phyloP scores from a whole-genome alignment of 2,113 vertebrate species.

The Otus sunia region DNA sequence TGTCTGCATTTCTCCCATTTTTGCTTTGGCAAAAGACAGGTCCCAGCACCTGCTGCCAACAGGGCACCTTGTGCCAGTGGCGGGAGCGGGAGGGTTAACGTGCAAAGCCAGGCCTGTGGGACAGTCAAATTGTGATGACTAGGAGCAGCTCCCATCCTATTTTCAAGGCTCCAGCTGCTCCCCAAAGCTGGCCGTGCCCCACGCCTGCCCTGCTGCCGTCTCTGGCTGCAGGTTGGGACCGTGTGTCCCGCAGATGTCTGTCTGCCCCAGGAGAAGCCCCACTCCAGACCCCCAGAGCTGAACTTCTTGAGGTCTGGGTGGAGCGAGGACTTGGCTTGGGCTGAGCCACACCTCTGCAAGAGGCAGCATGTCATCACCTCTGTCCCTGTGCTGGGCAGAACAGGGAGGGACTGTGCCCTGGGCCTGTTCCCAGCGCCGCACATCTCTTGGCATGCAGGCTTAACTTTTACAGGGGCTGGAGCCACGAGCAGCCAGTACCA shows the following conservation, averaged over 20 bases:
- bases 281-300: neutral
- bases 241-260: neutral
- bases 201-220: neutral
- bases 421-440: neutral
- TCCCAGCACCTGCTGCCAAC: neutral
- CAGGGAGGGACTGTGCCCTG: neutral
- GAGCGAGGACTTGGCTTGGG: neutral
- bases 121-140: neutral
- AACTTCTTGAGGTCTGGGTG: neutral
- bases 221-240: rapidly evolving
- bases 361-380: neutral
- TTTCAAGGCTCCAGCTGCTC: neutral
- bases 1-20: rapidly evolving
- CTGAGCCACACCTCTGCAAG: neutral
- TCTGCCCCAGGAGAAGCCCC: neutral
- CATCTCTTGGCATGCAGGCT: neutral
- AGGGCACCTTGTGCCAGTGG: neutral
- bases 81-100: rapidly evolving
- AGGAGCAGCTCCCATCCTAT: neutral
- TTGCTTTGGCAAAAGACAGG: neutral
- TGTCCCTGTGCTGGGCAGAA: neutral
- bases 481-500: neutral
- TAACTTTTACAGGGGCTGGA: neutral
- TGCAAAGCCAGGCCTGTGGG: neutral
- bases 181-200: rapidly evolving